Evolutionary conservation across 2,888 invertebrate genomes (phyloP).

Genomic region (Teinopalpus imperialis): DNA sequence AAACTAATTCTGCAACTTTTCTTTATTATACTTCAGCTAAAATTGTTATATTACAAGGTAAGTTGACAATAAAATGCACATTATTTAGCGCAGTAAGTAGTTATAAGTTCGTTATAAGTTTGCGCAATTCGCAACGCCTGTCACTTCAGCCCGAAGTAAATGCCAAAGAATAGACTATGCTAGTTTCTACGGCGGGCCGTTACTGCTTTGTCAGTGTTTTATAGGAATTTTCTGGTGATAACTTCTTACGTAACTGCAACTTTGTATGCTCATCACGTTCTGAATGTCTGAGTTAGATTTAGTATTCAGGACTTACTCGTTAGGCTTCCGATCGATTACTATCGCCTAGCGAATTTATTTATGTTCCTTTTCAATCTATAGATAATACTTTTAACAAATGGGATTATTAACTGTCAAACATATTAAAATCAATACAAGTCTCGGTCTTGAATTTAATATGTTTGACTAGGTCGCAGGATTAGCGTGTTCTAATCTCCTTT

Average conservation of each 20-base stretch:
- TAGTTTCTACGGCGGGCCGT: not conserved
- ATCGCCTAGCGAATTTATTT: constrained; percentile 3
- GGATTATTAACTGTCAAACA: not conserved
- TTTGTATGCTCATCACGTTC: constrained; percentile 57
- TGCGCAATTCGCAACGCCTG: constrained; percentile 13
- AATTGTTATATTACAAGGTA: constrained; percentile 5
- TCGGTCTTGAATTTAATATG: no score
- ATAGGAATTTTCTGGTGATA: constrained; percentile 58
- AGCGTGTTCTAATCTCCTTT: constrained; percentile 40
- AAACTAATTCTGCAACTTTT: constrained; percentile 2
- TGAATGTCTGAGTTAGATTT: constrained; percentile 42
- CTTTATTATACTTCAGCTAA: no score
- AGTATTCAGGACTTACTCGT: constrained; percentile 48
- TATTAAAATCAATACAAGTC: not conserved
- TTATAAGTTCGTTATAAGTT: no score
- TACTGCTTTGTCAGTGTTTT: constrained; percentile 42
- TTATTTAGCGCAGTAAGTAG: constrained; percentile 20
- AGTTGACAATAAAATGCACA: constrained; percentile 11
- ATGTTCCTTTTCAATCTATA: not conserved
- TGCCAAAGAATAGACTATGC: constrained; percentile 9
- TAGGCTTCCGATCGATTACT: constrained; percentile 43
- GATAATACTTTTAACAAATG: not conserved
- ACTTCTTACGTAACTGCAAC: constrained; percentile 54
- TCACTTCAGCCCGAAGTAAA: constrained; percentile 1
- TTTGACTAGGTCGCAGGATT: no score